A percentile compares a stretch with the other conserved stretches of the same genome.
Evolutionary conservation across 2,797 vertebrate species (phyloP).

Genomic region (Platyrinchus mystaceus): DNA sequence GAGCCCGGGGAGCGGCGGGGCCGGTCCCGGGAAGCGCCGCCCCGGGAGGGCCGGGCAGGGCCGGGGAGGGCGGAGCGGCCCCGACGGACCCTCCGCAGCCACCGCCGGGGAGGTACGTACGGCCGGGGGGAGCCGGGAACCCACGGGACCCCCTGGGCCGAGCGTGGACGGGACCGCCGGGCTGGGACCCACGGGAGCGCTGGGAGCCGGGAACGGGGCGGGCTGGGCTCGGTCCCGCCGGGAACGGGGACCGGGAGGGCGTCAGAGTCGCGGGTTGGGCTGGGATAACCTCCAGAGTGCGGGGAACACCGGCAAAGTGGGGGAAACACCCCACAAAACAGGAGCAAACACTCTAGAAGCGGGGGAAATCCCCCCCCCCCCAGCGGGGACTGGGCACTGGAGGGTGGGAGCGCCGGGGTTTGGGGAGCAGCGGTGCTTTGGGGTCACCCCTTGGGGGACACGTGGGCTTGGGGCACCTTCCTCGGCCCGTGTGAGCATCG

Average conservation of each 20-base stretch:
- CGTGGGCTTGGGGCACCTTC: neutral
- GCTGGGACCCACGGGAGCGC: neutral
- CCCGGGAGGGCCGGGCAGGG: neutral
- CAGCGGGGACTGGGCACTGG: accelerated
- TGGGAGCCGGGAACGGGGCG: neutral
- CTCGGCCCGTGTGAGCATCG: neutral
- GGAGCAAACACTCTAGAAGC: neutral
- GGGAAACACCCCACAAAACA: neutral
- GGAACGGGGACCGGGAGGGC: neutral
- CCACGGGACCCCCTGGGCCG: neutral
- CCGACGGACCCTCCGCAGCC: neutral
- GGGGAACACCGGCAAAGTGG: neutral
- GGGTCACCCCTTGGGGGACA: neutral
- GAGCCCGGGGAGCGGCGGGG: neutral
- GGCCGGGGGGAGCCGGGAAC: neutral
- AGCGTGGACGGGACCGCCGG: neutral
- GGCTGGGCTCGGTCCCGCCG: neutral
- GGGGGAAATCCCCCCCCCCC: neutral
- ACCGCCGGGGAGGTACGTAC: neutral
- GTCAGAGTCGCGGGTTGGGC: neutral
- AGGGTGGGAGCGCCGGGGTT: neutral
- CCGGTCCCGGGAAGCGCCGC: neutral
- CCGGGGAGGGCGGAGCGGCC: neutral
- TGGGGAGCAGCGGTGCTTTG: neutral
- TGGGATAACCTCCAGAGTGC: neutral